These are phyloP conservation scores for Crioceris asparagi DNA, from an alignment of 2,888 invertebrate genomes.

Conservation along the genomic window DNA sequence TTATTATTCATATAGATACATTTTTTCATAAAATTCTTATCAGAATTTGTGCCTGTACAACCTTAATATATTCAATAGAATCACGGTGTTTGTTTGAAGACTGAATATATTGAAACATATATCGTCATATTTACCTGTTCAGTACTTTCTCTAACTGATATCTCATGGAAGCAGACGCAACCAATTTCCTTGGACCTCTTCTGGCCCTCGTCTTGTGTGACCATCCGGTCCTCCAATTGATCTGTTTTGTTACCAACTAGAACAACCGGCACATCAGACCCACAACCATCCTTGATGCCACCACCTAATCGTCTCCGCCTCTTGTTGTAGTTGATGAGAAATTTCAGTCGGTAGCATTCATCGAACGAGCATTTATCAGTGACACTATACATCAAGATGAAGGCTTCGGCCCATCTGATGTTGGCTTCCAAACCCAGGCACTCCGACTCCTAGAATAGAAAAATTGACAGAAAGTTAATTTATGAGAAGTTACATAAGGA, in stretches of 20 bases:
- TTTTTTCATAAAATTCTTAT: too few relatives aligned
- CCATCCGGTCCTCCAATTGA: slow-evolving; percentile 69
- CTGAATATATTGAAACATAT: too few relatives aligned
- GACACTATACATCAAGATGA: slow-evolving; percentile 76
- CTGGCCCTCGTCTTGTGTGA: slow-evolving; percentile 63
- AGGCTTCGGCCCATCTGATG: slow-evolving; percentile 82
- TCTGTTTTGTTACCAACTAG: slow-evolving; percentile 77
- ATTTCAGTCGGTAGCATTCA: slow-evolving; percentile 72
- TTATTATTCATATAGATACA: too few relatives aligned
- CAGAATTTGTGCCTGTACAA: too few relatives aligned
- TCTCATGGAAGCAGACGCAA: slow-evolving; percentile 75
- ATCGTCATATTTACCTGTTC: slow-evolving; percentile 56
- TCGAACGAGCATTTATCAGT: slow-evolving; percentile 85
- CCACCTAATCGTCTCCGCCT: slow-evolving; percentile 54
- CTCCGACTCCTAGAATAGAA: slow-evolving; percentile 50
- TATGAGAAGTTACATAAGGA: too few relatives aligned
- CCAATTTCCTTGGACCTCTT: slow-evolving; percentile 66
- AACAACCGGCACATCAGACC: slow-evolving; percentile 66
- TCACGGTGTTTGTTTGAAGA: too few relatives aligned
- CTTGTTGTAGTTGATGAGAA: slow-evolving; percentile 72
- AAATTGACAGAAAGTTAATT: too few relatives aligned
- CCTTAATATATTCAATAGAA: too few relatives aligned
- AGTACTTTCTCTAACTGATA: slow-evolving; percentile 72
- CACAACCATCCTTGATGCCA: slow-evolving; percentile 45
- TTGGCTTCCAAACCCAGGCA: slow-evolving; percentile 62